Percentiles rank a stretch among this genome's conserved stretches.
Evolutionary conservation across 37 sponge, comb jelly and placozoan species (phyloP).

Genomic region (Ianthella basta): DNA sequence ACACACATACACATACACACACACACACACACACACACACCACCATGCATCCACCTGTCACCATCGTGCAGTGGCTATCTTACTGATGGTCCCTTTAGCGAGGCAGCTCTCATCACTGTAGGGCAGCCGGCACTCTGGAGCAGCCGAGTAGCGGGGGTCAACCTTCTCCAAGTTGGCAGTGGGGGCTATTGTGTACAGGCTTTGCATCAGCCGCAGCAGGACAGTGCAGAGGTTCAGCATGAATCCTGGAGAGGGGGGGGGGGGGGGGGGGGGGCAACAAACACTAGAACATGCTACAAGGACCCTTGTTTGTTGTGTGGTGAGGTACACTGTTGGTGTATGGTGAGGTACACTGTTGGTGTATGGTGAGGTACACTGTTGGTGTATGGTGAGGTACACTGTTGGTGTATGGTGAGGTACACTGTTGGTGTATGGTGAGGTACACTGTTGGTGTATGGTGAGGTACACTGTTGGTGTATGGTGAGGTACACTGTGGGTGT

Average conservation of each 20-base stretch:
- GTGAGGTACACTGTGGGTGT: too few relatives aligned
- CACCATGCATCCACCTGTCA: neutral
- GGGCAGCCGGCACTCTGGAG: constrained; percentile 65
- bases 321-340: neutral
- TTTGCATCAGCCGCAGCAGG: constrained; percentile 76
- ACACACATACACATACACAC: too few relatives aligned
- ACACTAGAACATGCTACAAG: too few relatives aligned
- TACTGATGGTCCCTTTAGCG: constrained; percentile 56
- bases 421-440: neutral
- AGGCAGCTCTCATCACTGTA: constrained; percentile 72
- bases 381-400: too few relatives aligned
- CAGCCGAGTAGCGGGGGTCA: constrained; percentile 48
- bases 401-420: too few relatives aligned
- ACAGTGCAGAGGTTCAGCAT: constrained; percentile 85
- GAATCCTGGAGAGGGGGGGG: constrained; percentile 41
- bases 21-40: neutral
- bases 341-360: too few relatives aligned
- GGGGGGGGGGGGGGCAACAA: too few relatives aligned
- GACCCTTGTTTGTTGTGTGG: too few relatives aligned
- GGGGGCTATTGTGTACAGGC: constrained; percentile 64
- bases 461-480: neutral
- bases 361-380: too few relatives aligned
- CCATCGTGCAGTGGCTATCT: neutral
- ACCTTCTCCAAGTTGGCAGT: constrained; percentile 68
- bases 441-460: too few relatives aligned